Base-by-base conservation (phyloP, 64 coral and sea anemone species). In the Montipora efflorescens region DNA sequence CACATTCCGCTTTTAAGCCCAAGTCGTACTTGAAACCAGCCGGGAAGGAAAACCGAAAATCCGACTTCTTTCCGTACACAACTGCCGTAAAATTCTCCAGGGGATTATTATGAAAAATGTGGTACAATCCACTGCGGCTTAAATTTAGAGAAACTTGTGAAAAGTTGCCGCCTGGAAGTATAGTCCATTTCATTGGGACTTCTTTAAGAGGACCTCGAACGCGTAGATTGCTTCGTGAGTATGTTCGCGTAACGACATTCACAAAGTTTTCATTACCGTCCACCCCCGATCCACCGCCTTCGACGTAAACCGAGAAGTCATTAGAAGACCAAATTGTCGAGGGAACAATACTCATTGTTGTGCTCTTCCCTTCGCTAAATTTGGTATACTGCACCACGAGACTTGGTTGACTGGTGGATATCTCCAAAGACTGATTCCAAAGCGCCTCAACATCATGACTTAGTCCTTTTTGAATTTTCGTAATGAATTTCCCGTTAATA, bases 381-480 rank as follows among this genome's bases (percentile, higher is more conserved):
- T 89, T 94, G 58, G 92, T 89, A 48, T 96, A 99, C 67, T 99
- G 89, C 4, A 99, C 84, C 36, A 99, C 86, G 2, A 96, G 77
- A 67, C 92, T 85, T 7, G 97, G 94, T 1, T 96, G 48, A 68
- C 44, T 61, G 2, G 91, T 93, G 7, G 66, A 68, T 18, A 99
- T 87, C 18, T 80, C 48, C 5, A 81, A 25, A 21, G 79, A 59
- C 21, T 75, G 28, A 20, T 94, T 59, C 25, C 64, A 89, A 14
- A 84, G 5, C 0, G 84, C 62, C 19, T 87, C 21, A 8, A 88
- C 68, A 5, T 81, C 58, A 77, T 78, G 82, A 64, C 67, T 89
- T 0, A 85, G 67, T 47, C 96, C 94, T 5, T 78, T 64, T 50
- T 94, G 55, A 46, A 96, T 9, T 3, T 4, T 10, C 7, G 2